Evolutionary conservation across 2,888 invertebrate species (phyloP).

Genomic region (Chaitophorus viminalis): DNA sequence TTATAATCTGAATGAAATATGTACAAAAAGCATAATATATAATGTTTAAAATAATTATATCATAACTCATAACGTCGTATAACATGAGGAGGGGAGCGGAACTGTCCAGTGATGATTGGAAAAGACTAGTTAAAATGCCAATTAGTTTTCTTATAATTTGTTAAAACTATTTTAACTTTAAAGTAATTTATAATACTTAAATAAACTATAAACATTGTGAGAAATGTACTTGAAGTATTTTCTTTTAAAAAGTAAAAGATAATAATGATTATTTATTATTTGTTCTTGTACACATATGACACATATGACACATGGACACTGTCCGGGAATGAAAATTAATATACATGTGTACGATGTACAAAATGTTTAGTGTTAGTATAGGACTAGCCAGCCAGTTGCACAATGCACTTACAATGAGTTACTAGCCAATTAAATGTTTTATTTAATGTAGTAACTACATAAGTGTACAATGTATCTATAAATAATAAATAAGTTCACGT

Average conservation of each 20-base stretch:
- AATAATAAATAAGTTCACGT: not conserved
- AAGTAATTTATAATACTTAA: not conserved
- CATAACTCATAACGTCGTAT: too few relatives aligned
- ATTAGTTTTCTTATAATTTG: not conserved
- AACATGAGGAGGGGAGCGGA: too few relatives aligned
- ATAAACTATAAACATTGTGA: not conserved
- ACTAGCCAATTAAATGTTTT: constrained; percentile 16
- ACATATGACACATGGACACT: not conserved
- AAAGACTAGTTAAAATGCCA: not conserved
- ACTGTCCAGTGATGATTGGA: too few relatives aligned
- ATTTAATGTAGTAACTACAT: not conserved
- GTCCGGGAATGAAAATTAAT: not conserved
- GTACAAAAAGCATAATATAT: too few relatives aligned
- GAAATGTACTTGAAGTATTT: not conserved
- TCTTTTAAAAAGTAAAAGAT: not conserved
- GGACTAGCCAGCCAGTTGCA: not conserved
- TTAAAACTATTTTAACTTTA: not conserved
- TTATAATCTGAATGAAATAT: too few relatives aligned
- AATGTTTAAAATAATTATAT: too few relatives aligned
- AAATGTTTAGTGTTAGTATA: not conserved
- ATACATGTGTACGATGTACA: not conserved
- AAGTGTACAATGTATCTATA: not conserved
- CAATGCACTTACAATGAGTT: not conserved
- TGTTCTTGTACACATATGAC: not conserved
- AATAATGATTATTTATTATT: not conserved